Base-by-base conservation (phyloP, 2,797 vertebrate genomes). In the Coregonus sp. region DNA sequence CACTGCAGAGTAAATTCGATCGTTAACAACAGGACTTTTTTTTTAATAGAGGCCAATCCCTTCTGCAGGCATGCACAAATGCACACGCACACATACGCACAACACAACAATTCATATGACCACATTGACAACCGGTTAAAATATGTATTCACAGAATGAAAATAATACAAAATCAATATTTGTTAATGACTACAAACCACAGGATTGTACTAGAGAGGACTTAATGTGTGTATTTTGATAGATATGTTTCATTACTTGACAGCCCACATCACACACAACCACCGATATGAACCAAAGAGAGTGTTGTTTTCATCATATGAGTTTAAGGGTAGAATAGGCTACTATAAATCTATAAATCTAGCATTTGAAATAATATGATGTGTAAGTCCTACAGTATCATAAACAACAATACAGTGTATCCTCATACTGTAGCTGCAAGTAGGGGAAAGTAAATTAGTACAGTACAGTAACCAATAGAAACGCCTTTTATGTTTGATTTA, bases 21-120 rank as follows among this genome's bases (percentile, higher is more conserved):
- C 50, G 67, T 20, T 37, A 37, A 73, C n/a, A 12, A 72, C 74
- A 25, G 31, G 76, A 66, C 80, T 52, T 63, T 70, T 35, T 66
- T 82, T 67, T 72, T 35, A 29, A 72, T 52, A 37, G 37, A 37
- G 37, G 4, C 47, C 61, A 15, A 70, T 33, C 33, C 25, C 31
- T 69, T 40, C n/a, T 76, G 25, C 50, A 72, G 56, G 59, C 59
- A n/a, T 67, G 51, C 25, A 33, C 73, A 63, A 25, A 12, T 11
- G 6, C 51, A 37, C 74, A 18, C 50, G n/a, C n/a, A 61, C 12
- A 33, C 56, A 69, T 47, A 18, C 2, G 70, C 50, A 9, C 4
- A 67, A 75, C 18, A 47, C 50, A 68, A 40, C 37, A 20, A 18
- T 69, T 69, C 31, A 69, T 1, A 40, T 18, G 37, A 69, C 56